Percentiles rank a stretch among this genome's conserved stretches.
Conservation (phyloP, 2,797 vertebrate species). For the Sitta carolinensis region DNA sequence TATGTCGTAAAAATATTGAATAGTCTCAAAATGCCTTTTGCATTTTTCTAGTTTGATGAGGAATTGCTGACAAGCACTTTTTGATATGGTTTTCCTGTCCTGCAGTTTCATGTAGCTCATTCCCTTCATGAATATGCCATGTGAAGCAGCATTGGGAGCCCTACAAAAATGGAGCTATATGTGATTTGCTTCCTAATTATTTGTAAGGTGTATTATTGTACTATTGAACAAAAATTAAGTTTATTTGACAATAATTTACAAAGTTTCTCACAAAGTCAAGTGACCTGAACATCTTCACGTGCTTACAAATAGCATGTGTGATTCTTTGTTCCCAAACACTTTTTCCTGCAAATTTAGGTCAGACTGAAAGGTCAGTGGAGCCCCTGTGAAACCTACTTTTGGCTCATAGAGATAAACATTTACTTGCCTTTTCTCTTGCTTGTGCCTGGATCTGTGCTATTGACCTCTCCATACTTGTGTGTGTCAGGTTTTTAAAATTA, state of each 20-base stretch:
- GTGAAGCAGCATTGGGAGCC: neutral
- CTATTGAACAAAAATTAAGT: neutral
- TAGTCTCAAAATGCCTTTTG: neutral
- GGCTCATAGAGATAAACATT: neutral
- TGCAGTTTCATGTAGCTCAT: neutral
- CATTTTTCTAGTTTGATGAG: neutral
- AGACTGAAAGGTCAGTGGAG: neutral
- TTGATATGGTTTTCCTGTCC: neutral
- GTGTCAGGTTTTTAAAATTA: no score
- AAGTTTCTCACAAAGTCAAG: neutral
- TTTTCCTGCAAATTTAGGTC: neutral
- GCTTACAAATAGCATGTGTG: neutral
- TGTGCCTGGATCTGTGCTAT: neutral
- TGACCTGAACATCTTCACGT: neutral
- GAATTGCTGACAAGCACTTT: neutral
- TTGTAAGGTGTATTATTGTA: neutral
- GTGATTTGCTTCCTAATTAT: neutral
- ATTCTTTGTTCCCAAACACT: neutral
- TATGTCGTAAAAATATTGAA: neutral
- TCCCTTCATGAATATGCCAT: neutral
- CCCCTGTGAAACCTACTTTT: neutral
- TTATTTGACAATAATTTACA: neutral
- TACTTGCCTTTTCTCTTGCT: neutral
- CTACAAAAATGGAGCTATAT: neutral
- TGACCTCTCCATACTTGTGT: neutral